Base-by-base conservation (phyloP, 2,113 vertebrate genomes). In the Nestor notabilis region DNA sequence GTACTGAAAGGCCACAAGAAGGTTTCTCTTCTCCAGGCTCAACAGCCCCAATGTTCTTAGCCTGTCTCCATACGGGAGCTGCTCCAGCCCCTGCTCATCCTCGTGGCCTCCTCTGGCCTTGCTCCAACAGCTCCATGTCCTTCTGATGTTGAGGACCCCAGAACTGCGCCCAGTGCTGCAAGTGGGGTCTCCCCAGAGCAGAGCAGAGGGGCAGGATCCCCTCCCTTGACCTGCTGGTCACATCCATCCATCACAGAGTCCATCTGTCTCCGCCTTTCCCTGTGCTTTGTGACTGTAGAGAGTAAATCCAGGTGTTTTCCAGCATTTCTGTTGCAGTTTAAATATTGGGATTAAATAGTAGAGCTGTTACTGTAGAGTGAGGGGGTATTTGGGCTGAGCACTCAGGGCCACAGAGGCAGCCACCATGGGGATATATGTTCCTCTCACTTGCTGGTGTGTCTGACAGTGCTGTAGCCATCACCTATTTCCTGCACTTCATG, bases 401-500 rank as follows among this genome's bases (percentile, higher is more conserved):
- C 18, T 55, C 12, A 13, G 47, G 47, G 19, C 15, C 28, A 13
- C 9, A 6, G 28, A 39, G 15, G 29, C 6, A 10, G 43, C 43
- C 35, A 1, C 39, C 35, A 5, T 2, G 1, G 61, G n/a, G 18
- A 4, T 68, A 0, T 10, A 15, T 10, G 24, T 43, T 46, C 27
- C n/a, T 86, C 18, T 5, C 5, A 16, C 15, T 27, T 17, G 5
- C 49, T 33, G 69, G 12, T 41, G 43, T n/a, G 23, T n/a, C 41
- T 56, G 56, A 35, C 20, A 35, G 7, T 8, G 33, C 37, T 29
- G 37, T 52, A 28, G 25, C 39, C 21, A 11, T 39, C 82, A 27
- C 13, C 14, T 50, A 2, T 83, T 70, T 82, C 41, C 41, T 37
- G 2, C 16, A 12, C 16, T 16, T 56, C 13, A 9, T 14, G 27